These are phyloP conservation scores for Euthynnus affinis DNA, from an alignment of 2,797 vertebrate genomes.

Conservation along the genomic window DNA sequence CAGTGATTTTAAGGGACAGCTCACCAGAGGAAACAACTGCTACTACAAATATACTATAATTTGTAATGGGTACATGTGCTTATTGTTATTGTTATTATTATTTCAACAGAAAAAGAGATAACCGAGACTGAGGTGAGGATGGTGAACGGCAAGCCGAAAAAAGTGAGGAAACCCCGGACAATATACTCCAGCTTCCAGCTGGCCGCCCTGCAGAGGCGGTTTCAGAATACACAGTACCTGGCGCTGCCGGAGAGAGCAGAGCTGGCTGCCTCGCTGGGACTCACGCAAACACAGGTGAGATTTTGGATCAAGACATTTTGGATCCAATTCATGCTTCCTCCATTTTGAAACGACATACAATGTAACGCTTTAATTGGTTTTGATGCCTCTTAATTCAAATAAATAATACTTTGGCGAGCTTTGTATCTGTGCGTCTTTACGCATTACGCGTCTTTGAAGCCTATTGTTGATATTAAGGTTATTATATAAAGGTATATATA, in stretches of 20 bases:
- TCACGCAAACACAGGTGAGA: slow-evolving; percentile 97
- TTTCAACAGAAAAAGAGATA: slow-evolving; percentile 92
- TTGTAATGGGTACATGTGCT: background rate
- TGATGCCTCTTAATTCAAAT: background rate
- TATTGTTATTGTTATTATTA: slow-evolving; percentile 28
- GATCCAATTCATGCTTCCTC: background rate
- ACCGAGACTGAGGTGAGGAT: slow-evolving; percentile 96
- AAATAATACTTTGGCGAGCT: background rate
- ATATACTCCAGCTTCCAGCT: slow-evolving; percentile 99
- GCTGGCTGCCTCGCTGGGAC: slow-evolving; percentile 95
- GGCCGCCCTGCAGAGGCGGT: slow-evolving; percentile 95
- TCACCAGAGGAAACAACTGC: background rate
- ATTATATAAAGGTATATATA: background rate
- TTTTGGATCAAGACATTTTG: slow-evolving; percentile 18
- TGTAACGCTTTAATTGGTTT: background rate
- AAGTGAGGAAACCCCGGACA: slow-evolving; percentile 97
- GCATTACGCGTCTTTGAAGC: background rate
- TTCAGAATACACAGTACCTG: slow-evolving; percentile 99
- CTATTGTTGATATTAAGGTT: background rate
- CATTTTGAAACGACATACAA: background rate
- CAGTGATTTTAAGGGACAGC: background rate
- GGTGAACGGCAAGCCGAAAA: slow-evolving; percentile 99
- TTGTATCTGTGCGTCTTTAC: slow-evolving; percentile 42
- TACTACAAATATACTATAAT: background rate
- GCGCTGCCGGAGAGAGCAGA: slow-evolving; percentile 98